A percentile compares a stretch with the other conserved stretches of the same genome.
Conservation (phyloP, 2,113 vertebrate species). For the Vicugna pacos region DNA sequence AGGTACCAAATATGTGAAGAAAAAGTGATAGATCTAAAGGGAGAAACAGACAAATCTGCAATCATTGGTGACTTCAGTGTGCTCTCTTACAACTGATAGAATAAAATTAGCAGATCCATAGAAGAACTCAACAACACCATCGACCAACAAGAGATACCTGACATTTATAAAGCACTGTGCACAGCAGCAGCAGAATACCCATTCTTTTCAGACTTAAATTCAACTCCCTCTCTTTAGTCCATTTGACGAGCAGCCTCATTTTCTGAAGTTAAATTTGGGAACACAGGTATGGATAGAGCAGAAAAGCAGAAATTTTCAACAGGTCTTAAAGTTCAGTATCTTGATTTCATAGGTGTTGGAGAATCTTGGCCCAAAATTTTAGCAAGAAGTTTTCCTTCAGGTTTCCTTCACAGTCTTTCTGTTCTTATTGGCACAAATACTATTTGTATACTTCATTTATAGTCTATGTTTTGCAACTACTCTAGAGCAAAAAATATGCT, state of each 20-base stretch:
- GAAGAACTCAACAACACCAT: background rate
- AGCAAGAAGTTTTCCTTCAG: background rate
- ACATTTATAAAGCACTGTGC: background rate
- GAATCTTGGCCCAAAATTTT: background rate
- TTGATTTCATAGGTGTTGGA: background rate
- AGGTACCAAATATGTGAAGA: background rate
- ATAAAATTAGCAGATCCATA: background rate
- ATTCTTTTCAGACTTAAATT: too few species aligned
- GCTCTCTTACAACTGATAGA: background rate
- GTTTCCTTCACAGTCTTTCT: background rate
- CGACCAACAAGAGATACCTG: background rate
- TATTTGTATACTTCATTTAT: background rate
- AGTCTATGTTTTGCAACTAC: background rate
- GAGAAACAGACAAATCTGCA: background rate
- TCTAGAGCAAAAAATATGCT: background rate
- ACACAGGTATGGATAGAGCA: background rate
- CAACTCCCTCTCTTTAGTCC: background rate
- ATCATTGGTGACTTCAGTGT: background rate
- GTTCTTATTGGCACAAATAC: background rate
- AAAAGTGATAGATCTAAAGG: background rate
- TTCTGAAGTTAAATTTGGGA: background rate
- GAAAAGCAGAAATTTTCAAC: background rate
- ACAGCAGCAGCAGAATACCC: too few species aligned
- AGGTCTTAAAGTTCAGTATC: background rate
- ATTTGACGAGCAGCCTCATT: background rate